Conservation (phyloP, 2,113 vertebrate species). For the Limnothrissa miodon region DNA sequence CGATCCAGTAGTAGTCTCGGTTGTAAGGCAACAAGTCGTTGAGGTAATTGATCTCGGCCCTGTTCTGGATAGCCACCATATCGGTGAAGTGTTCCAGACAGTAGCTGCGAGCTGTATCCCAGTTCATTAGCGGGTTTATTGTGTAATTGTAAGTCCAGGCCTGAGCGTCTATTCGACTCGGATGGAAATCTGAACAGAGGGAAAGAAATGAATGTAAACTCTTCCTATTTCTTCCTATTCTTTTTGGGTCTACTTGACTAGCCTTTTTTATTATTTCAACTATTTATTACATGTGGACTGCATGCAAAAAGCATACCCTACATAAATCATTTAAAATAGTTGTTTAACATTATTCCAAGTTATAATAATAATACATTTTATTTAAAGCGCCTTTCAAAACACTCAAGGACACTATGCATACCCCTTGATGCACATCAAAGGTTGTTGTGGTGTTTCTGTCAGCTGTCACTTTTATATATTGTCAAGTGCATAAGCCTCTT, state of each 20-base stretch:
- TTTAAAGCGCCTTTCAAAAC: too few relatives aligned
- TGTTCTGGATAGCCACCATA: constrained; percentile 7
- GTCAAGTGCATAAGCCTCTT: too few relatives aligned
- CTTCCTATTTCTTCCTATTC: too few relatives aligned
- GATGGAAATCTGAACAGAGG: not conserved
- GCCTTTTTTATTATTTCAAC: too few relatives aligned
- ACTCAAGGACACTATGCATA: too few relatives aligned
- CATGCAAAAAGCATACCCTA: not conserved
- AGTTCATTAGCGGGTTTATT: not conserved
- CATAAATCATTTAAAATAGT: not conserved
- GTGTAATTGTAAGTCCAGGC: constrained; percentile 8
- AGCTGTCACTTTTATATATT: not conserved
- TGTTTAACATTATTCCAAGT: not conserved
- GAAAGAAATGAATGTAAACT: not conserved
- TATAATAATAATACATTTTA: too few relatives aligned
- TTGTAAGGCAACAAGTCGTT: not conserved
- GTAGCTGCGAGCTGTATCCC: not conserved
- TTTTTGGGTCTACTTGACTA: too few relatives aligned
- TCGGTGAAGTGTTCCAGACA: not conserved
- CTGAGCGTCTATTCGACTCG: not conserved
- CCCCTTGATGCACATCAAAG: too few relatives aligned
- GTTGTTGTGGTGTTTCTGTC: too few relatives aligned
- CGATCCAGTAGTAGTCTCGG: not conserved
- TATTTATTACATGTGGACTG: too few relatives aligned
- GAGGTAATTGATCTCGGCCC: not conserved